Conservation (phyloP, 1,140 invertebrate genomes). For the Zaprionus tsacasi region DNA sequence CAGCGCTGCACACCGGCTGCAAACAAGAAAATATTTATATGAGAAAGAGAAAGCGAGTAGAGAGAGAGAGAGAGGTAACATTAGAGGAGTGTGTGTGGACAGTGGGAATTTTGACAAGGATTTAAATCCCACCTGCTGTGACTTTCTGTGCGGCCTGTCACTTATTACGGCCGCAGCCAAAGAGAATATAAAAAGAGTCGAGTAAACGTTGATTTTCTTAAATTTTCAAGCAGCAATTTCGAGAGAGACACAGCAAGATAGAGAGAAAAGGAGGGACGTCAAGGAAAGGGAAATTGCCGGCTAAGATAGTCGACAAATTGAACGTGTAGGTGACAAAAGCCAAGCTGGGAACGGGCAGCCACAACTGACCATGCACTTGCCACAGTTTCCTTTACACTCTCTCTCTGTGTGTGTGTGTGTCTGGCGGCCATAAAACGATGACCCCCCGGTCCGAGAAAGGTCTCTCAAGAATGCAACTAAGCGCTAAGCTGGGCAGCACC, state of each 20-base stretch:
- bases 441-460: constrained; percentile 55
- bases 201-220: constrained; percentile 35
- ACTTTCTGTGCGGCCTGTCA: constrained; percentile 20
- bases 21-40: constrained; percentile 67
- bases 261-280: neutral
- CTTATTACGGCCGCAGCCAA: constrained; percentile 18
- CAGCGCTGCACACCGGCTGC: constrained; percentile 50
- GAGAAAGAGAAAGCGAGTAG: neutral
- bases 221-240: constrained; percentile 40
- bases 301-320: constrained; percentile 44
- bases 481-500: constrained; percentile 25
- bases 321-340: constrained; percentile 31
- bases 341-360: constrained; percentile 26
- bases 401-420: neutral
- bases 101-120: constrained; percentile 52
- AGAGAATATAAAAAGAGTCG: neutral
- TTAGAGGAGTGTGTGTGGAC: constrained; percentile 44
- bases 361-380: constrained; percentile 50
- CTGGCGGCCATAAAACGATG: constrained; percentile 66
- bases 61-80: constrained; percentile 25
- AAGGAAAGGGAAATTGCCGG: no score
- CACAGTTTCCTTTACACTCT: constrained; percentile 38
- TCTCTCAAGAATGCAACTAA: constrained; percentile 55
- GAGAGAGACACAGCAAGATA: no score
- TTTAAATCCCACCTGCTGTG: constrained; percentile 47